These are phyloP conservation scores for Apis florea DNA, from an alignment of 1,140 invertebrate genomes.

Conservation along the genomic window DNA sequence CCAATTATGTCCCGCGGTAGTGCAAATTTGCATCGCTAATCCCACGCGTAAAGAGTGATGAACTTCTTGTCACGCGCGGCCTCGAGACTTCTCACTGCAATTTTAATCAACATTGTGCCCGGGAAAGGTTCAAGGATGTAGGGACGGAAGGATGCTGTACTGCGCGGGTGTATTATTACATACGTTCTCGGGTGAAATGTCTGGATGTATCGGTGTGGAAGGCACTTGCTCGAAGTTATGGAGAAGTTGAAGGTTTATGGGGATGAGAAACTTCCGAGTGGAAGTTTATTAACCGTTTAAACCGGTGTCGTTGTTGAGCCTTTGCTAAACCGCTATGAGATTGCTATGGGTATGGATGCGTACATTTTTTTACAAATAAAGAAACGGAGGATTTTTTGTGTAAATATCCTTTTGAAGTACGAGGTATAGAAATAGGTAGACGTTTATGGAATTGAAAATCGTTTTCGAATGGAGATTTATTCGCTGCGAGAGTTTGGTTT, in stretches of 20 bases:
- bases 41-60: slow-evolving; percentile 56
- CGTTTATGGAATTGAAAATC: not conserved
- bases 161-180: not conserved
- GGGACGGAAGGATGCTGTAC: not conserved
- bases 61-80: slow-evolving; percentile 48
- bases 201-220: not conserved
- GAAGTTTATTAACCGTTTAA: no score
- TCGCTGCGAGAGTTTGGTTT: no score
- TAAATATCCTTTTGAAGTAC: no score
- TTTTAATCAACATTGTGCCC: slow-evolving; percentile 52
- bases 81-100: slow-evolving; percentile 34
- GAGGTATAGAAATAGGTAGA: no score
- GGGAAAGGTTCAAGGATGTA: slow-evolving; percentile 13
- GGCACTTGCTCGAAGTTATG: not conserved
- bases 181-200: not conserved
- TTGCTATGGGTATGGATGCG: no score
- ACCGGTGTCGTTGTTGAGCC: no score
- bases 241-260: not conserved
- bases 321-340: no score
- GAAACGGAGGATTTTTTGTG: no score
- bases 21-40: slow-evolving; percentile 69
- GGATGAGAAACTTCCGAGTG: no score
- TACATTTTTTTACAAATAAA: no score
- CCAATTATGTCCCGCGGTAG: slow-evolving; percentile 65
- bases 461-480: not conserved